A percentile compares a stretch with the other conserved stretches of the same genome.
These are phyloP conservation scores for Meloe dianella DNA, from an alignment of 2,888 invertebrate species.

Conservation along the genomic window DNA sequence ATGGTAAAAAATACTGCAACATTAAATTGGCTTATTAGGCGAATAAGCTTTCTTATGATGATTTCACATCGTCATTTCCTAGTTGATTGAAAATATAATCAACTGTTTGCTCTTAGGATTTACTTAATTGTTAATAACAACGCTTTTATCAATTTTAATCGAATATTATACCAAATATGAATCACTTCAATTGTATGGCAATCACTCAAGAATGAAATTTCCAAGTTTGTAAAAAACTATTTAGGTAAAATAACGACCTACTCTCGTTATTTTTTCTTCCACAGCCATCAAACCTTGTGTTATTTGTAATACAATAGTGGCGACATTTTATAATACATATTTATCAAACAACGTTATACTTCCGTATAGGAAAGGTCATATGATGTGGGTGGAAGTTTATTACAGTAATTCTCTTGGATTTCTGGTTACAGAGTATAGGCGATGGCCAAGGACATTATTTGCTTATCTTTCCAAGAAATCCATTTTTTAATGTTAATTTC, in stretches of 20 bases:
- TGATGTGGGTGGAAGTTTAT: not conserved
- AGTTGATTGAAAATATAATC: constrained; percentile 2
- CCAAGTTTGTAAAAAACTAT: not conserved
- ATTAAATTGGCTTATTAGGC: constrained; percentile 42
- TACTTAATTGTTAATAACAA: not conserved
- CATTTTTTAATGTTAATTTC: not conserved
- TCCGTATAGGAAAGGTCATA: constrained; percentile 1
- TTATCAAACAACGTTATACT: not conserved
- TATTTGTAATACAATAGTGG: constrained; percentile 4
- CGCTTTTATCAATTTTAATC: not conserved
- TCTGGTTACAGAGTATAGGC: not conserved
- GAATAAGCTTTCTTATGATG: constrained; percentile 31
- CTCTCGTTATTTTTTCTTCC: not conserved
- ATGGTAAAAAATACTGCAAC: constrained; percentile 3
- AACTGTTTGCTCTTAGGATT: not conserved
- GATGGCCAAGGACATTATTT: not conserved
- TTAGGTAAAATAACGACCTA: not conserved
- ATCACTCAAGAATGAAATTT: not conserved
- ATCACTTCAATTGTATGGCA: not conserved
- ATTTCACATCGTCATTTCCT: constrained; percentile 31
- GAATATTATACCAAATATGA: not conserved
- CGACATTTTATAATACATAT: not conserved
- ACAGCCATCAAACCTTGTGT: not conserved
- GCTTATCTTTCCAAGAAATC: not conserved
- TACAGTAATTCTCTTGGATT: not conserved